Conservation (phyloP, 2,888 invertebrate species). For the Lydus trimaculatus region DNA sequence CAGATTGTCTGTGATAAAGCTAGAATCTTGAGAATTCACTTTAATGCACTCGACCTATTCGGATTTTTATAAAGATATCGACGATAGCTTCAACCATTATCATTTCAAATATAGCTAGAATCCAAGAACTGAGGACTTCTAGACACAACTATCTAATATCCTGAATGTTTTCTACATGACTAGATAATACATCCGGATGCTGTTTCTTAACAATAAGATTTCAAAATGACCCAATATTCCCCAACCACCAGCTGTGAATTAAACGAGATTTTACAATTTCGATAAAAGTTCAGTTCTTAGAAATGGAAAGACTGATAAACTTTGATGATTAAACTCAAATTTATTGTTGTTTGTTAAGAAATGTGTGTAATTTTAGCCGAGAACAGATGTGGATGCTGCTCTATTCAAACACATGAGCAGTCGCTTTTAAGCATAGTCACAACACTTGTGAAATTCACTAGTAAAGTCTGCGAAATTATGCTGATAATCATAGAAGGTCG, state of each 20-base stretch:
- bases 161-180: background rate
- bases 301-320: background rate
- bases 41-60: background rate
- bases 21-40: background rate
- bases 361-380: too few species aligned
- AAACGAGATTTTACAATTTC: background rate
- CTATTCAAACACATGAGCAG: too few species aligned
- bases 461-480: too few species aligned
- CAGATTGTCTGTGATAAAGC: background rate
- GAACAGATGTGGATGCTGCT: too few species aligned
- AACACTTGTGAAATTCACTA: too few species aligned
- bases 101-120: background rate
- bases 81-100: background rate
- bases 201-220: background rate
- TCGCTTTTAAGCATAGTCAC: too few species aligned
- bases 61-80: background rate
- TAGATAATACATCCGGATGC: background rate
- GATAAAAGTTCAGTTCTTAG: background rate
- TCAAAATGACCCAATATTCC: background rate
- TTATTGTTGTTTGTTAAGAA: too few species aligned
- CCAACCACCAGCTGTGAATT: background rate
- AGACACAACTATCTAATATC: slow-evolving; percentile 4
- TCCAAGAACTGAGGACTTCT: background rate
- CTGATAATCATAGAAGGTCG: too few species aligned
- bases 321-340: too few species aligned